Base-by-base conservation (phyloP, 2,113 vertebrate species). In the Hyaena hyaena region DNA sequence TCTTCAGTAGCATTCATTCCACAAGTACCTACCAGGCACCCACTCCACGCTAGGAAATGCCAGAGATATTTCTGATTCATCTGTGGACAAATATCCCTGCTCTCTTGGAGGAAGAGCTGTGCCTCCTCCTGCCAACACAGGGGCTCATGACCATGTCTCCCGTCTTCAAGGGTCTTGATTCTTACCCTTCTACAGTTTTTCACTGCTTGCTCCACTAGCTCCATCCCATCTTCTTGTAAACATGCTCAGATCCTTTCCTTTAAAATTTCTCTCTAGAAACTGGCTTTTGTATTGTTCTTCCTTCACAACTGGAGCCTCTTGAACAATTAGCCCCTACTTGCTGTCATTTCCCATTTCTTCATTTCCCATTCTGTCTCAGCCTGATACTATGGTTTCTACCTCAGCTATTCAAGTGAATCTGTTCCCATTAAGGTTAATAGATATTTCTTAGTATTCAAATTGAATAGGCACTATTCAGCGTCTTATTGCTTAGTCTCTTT, bases 401-500 rank as follows among this genome's bases (percentile, higher is more conserved):
- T 39, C 33, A 4, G 11, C 39, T 74, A 5, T 35, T 89, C 28
- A 35, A 39, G n/a, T 35, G 61, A 86, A 73, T 35, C 24, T 83
- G 4, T 79, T 69, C 58, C 82, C 73, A 26, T 33, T 71, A 55
- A 90, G 76, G n/a, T 80, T 26, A 45, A 50, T 58, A 69, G 43
- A 28, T 19, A 31, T 76, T 86, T 96, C 45, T 90, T 74, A 76
- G 58, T 71, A 24, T 68, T 68, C 48, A 74, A 6, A 43, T 66
- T 17, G 4, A 45, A 17, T 48, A 31, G 21, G 17, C 33, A 26
- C 19, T 69, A 65, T 86, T n/a, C 33, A 63, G 12, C 53, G n/a
- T 33, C 79, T 66, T 43, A 15, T 58, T 66, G 63, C 66, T 65
- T 66, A 65, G 68, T 58, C 33, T 58, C 71, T 63, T 80, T 80